These are phyloP conservation scores for Clytia hemisphaerica DNA, from an alignment of 30 jellyfish, hydroid and myxozoan genomes.

Conservation along the genomic window DNA sequence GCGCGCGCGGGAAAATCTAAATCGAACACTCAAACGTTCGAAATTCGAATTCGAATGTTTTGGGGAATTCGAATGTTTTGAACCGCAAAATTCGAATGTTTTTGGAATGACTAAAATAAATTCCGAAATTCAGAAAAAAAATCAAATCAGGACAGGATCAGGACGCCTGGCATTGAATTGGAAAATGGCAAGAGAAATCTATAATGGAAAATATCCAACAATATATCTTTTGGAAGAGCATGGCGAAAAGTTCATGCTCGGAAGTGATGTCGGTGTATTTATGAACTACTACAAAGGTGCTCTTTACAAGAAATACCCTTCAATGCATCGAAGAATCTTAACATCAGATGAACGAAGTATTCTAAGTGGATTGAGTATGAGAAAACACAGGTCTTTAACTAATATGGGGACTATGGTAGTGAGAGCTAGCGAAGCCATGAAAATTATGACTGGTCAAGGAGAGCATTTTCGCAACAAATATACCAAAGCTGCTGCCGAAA, in stretches of 20 bases:
- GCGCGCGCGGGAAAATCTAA: too few species aligned
- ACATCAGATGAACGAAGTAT: conserved; percentile 52
- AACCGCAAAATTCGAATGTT: too few species aligned
- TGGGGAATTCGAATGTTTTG: too few species aligned
- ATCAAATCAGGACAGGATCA: too few species aligned
- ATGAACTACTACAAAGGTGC: conserved; percentile 72
- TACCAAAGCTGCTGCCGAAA: conserved; percentile 17
- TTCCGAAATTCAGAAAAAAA: too few species aligned
- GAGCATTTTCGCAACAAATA: conserved; percentile 9
- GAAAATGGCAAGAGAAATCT: conserved; percentile 16
- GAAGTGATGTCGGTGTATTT: conserved; percentile 81
- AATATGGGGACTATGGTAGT: conserved; percentile 83
- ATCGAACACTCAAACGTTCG: too few species aligned
- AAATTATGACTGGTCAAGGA: conserved; percentile 66
- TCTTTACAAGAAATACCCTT: conserved; percentile 68
- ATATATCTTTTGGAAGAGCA: conserved; percentile 64
- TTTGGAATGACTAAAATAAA: too few species aligned
- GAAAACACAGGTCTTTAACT: conserved; percentile 56
- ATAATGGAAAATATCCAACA: conserved; percentile 43
- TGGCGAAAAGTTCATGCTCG: conserved; percentile 69
- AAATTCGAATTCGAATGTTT: too few species aligned
- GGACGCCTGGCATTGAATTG: not conserved
- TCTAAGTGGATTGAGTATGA: conserved; percentile 56
- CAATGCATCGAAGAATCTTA: conserved; percentile 62
- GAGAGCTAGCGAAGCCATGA: conserved; percentile 65